Conservation (phyloP, 2,113 vertebrate genomes). For the Phalacrocorax carbo region DNA sequence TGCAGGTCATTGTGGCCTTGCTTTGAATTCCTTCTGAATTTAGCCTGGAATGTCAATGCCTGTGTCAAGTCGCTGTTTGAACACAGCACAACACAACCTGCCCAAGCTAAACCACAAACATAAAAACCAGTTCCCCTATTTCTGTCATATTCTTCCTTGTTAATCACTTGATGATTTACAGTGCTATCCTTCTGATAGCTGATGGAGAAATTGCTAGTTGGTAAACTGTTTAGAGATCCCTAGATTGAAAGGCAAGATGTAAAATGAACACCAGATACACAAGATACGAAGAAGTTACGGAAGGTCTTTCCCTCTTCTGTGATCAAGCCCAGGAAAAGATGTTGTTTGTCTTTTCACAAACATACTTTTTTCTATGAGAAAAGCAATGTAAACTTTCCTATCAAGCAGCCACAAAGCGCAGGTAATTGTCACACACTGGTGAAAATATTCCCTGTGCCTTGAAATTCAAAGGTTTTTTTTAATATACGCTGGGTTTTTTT, state of each 20-base stretch:
- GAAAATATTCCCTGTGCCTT: neutral
- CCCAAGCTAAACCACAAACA: neutral
- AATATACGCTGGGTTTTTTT: neutral
- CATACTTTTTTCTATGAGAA: neutral
- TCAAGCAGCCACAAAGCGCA: neutral
- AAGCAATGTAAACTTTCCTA: neutral
- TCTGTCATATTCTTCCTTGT: neutral
- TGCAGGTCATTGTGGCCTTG: neutral
- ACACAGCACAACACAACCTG: neutral
- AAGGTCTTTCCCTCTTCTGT: neutral
- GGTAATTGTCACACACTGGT: neutral
- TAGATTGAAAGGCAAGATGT: neutral
- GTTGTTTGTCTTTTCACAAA: neutral
- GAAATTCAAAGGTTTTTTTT: neutral
- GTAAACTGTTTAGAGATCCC: neutral
- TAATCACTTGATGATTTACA: neutral
- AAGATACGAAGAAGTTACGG: neutral
- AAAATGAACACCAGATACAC: neutral
- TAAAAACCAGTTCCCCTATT: neutral
- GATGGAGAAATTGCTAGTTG: neutral
- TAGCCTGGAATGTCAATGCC: neutral
- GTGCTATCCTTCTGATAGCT: neutral
- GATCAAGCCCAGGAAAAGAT: neutral
- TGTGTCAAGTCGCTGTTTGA: neutral
- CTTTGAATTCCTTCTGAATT: neutral